A percentile compares a stretch with the other conserved stretches of the same genome.
Evolutionary conservation across 2,888 invertebrate genomes (phyloP).

Genomic region (Eupithecia tripunctaria): DNA sequence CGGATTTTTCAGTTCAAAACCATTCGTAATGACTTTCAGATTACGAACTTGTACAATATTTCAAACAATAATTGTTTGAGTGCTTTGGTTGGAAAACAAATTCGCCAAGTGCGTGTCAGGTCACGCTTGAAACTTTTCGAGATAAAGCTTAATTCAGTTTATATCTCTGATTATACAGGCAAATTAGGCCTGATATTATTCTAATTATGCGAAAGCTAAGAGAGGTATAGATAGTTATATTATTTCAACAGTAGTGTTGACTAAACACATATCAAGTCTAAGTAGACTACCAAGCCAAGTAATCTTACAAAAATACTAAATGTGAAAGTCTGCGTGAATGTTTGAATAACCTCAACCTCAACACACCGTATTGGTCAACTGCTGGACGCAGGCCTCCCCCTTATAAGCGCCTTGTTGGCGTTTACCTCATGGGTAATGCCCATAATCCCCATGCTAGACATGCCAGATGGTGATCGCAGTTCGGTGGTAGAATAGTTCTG

Average conservation of each 20-base stretch:
- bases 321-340: no score
- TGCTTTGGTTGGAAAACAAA: constrained; percentile 16
- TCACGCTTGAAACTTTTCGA: constrained; percentile 12
- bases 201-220: constrained; percentile 6
- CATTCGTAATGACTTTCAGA: constrained; percentile 16
- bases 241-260: background rate
- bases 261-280: background rate
- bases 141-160: constrained; percentile 5
- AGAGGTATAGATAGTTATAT: background rate
- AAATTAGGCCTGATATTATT: constrained; percentile 3
- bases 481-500: no score
- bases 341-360: no score
- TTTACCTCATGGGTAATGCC: no score
- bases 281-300: background rate
- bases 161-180: constrained; percentile 14
- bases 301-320: no score
- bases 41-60: constrained; percentile 18
- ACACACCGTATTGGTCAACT: no score
- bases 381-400: no score
- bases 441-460: no score
- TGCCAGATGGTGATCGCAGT: no score
- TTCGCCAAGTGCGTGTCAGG: constrained; percentile 16
- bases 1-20: background rate
- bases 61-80: constrained; percentile 14
- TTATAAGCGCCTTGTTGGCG: no score